Evolutionary conservation across 2,888 invertebrate genomes (phyloP).

Genomic region (Nomada fabriciana): DNA sequence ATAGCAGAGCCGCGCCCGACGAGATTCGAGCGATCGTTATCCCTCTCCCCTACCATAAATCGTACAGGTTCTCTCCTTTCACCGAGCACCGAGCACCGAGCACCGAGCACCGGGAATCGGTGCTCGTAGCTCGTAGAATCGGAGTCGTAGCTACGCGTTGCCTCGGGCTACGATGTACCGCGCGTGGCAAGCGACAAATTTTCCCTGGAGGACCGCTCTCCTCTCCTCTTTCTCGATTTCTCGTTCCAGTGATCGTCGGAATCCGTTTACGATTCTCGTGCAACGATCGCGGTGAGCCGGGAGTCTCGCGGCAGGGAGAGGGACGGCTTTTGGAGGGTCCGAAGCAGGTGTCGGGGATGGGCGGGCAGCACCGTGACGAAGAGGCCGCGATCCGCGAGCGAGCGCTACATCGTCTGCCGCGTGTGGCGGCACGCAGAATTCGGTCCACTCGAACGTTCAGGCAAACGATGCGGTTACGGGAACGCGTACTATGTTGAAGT

Average conservation of each 20-base stretch:
- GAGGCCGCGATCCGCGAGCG: too few species aligned
- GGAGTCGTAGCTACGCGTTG: conserved; percentile 28
- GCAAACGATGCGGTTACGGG: conserved; percentile 33
- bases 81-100: conserved; percentile 22
- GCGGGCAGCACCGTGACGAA: too few species aligned
- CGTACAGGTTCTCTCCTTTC: conserved; percentile 71
- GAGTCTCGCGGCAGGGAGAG: too few species aligned
- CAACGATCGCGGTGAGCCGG: too few species aligned
- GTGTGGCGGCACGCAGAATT: not conserved
- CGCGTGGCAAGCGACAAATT: not conserved
- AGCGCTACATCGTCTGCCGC: too few species aligned
- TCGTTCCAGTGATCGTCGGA: too few species aligned
- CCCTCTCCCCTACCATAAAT: conserved; percentile 65
- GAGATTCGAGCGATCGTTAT: conserved; percentile 51
- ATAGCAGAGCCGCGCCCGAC: conserved; percentile 33
- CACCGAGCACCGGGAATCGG: conserved; percentile 36
- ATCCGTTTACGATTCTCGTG: too few species aligned
- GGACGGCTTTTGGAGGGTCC: too few species aligned
- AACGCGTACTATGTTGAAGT: conserved; percentile 79
- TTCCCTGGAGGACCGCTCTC: not conserved
- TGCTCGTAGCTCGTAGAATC: too few species aligned
- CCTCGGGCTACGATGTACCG: not conserved
- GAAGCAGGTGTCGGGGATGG: too few species aligned
- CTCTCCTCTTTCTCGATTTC: not conserved
- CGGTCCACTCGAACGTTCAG: too few species aligned